phyloP scores from a whole-genome alignment of 2,888 invertebrate species.

The Tethea ocularis region DNA sequence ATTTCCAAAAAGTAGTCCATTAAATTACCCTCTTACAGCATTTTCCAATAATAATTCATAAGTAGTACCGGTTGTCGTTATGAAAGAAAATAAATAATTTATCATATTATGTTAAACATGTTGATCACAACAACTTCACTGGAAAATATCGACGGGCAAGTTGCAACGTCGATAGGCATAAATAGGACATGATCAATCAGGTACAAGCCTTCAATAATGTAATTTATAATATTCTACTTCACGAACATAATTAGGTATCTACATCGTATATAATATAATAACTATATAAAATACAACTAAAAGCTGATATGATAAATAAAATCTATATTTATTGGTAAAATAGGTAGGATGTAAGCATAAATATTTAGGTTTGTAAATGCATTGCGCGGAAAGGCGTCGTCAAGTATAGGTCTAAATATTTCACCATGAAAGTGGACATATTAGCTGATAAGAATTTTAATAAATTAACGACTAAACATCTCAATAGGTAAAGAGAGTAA shows the following conservation, averaged over 20 bases:
- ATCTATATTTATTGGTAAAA: slow-evolving; percentile 73
- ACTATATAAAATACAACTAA: slow-evolving; percentile 65
- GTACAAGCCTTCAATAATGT: slow-evolving; percentile 59
- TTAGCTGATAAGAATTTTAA: slow-evolving; percentile 45
- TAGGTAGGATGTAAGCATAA: slow-evolving; percentile 52
- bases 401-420: slow-evolving; percentile 30
- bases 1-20: slow-evolving; percentile 14
- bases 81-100: slow-evolving; percentile 35
- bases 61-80: slow-evolving; percentile 16
- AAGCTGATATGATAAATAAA: slow-evolving; percentile 78
- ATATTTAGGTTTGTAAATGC: slow-evolving; percentile 67
- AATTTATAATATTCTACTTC: slow-evolving; percentile 40
- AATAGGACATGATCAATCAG: slow-evolving; percentile 60
- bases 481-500: slow-evolving; percentile 34
- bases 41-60: slow-evolving; percentile 26
- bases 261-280: slow-evolving; percentile 54
- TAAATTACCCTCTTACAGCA: slow-evolving; percentile 36
- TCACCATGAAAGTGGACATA: slow-evolving; percentile 41
- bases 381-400: slow-evolving; percentile 44
- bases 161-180: slow-evolving; percentile 24
- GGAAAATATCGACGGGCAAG: slow-evolving; percentile 24
- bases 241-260: slow-evolving; percentile 55
- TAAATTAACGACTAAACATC: slow-evolving; percentile 54
- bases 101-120: slow-evolving; percentile 35
- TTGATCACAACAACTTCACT: slow-evolving; percentile 33